phyloP scores from a whole-genome alignment of 1,140 invertebrate genomes.

The Drosophila funebris region DNA sequence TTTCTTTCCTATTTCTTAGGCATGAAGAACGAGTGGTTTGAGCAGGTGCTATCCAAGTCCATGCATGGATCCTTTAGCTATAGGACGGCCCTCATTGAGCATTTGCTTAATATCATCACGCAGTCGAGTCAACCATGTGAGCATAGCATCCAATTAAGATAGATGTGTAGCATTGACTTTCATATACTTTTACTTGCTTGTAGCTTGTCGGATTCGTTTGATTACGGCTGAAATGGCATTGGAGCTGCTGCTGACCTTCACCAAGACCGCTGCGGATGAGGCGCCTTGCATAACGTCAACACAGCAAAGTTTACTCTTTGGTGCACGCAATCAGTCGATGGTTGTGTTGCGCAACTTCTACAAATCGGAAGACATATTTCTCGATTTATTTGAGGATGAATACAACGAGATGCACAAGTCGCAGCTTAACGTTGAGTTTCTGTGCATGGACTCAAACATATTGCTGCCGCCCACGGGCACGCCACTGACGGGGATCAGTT shows the following conservation, averaged over 20 bases:
- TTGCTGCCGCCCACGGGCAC: slow-evolving; percentile 98
- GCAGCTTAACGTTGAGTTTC: slow-evolving; percentile 95
- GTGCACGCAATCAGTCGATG: slow-evolving; percentile 93
- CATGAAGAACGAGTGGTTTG: slow-evolving; percentile 89
- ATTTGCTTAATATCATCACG: slow-evolving; percentile 91
- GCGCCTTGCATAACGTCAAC: slow-evolving; percentile 84
- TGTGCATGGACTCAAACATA: slow-evolving; percentile 98
- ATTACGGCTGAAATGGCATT: slow-evolving; percentile 96
- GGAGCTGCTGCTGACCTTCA: slow-evolving; percentile 88
- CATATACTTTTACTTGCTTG: neutral
- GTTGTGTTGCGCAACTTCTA: slow-evolving; percentile 95
- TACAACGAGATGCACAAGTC: slow-evolving; percentile 95
- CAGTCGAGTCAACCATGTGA: slow-evolving; percentile 92
- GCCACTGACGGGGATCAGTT: slow-evolving; percentile 97
- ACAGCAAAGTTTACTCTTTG: slow-evolving; percentile 85
- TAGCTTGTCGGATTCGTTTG: slow-evolving; percentile 92
- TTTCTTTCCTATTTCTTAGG: slow-evolving; percentile 84
- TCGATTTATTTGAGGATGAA: slow-evolving; percentile 99
- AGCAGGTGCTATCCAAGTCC: slow-evolving; percentile 86
- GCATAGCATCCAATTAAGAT: slow-evolving; percentile 42
- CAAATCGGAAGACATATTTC: slow-evolving; percentile 99
- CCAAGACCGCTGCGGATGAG: slow-evolving; percentile 84
- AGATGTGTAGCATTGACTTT: too few species aligned
- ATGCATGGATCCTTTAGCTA: slow-evolving; percentile 85
- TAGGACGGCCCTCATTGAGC: slow-evolving; percentile 91